These are phyloP conservation scores for Macrosiphum euphorbiae DNA, from an alignment of 2,888 invertebrate genomes.

Conservation along the genomic window DNA sequence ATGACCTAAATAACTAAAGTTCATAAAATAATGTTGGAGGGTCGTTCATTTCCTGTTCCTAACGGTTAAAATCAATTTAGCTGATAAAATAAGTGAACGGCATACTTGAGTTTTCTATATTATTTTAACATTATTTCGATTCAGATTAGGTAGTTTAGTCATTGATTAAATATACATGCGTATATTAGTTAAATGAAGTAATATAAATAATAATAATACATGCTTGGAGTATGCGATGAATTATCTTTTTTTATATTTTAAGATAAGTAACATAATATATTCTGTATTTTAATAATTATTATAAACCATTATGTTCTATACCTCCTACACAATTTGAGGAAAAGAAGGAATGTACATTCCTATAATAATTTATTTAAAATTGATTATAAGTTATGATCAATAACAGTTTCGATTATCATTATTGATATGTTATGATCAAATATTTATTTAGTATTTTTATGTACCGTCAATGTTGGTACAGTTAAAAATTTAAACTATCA, in stretches of 20 bases:
- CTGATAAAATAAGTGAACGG: slow-evolving; percentile 9
- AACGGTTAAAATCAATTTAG: slow-evolving; percentile 42
- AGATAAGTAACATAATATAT: background rate
- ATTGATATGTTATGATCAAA: background rate
- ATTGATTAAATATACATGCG: too few relatives aligned
- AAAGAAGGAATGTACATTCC: background rate
- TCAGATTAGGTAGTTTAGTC: background rate
- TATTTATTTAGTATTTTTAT: background rate
- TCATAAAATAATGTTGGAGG: slow-evolving; percentile 9
- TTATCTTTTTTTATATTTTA: background rate
- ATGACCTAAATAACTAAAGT: slow-evolving; percentile 47
- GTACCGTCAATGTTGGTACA: background rate
- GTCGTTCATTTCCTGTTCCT: slow-evolving; percentile 57
- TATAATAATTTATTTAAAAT: background rate
- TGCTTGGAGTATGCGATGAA: background rate
- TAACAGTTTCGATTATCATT: background rate
- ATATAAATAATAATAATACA: background rate
- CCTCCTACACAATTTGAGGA: background rate
- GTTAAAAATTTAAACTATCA: background rate
- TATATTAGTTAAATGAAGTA: background rate
- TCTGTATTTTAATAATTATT: background rate
- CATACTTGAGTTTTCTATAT: slow-evolving; percentile 1
- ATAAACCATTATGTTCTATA: background rate
- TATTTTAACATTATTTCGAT: slow-evolving; percentile 3
- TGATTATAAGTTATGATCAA: background rate